Percentiles rank a stretch among this genome's conserved stretches.
Conservation (phyloP, 1,140 invertebrate species). For the Musca domestica region DNA sequence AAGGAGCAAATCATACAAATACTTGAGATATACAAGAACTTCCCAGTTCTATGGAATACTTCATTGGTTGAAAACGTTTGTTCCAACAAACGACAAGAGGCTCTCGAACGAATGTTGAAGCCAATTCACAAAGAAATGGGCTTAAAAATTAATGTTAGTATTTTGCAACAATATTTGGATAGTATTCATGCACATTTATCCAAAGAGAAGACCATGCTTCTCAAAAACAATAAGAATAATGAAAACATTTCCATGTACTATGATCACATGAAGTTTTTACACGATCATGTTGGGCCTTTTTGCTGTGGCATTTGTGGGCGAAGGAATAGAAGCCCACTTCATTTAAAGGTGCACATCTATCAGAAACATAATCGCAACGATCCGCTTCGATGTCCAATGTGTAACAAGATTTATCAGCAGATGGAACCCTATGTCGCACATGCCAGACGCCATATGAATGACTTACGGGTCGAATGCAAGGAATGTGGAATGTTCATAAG, state of each 20-base stretch:
- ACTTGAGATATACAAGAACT: neutral
- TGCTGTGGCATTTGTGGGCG: no score
- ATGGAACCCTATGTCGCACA: no score
- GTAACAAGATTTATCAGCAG: no score
- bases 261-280: no score
- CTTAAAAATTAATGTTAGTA: neutral
- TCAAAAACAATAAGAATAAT: neutral
- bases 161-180: neutral
- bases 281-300: no score
- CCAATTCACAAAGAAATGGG: neutral
- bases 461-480: neutral
- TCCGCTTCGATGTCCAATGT: no score
- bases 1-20: neutral
- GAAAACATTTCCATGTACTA: neutral
- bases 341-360: neutral
- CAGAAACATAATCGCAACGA: no score
- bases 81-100: slow-evolving; percentile 15
- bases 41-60: slow-evolving; percentile 15
- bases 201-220: neutral
- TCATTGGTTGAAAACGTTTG: slow-evolving; percentile 7
- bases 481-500: neutral
- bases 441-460: no score
- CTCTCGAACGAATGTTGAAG: neutral
- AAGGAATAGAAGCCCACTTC: no score
- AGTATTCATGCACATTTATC: slow-evolving; percentile 1